These are phyloP conservation scores for Callocephalon fimbriatum DNA, from an alignment of 2,113 vertebrate genomes.

Conservation along the genomic window DNA sequence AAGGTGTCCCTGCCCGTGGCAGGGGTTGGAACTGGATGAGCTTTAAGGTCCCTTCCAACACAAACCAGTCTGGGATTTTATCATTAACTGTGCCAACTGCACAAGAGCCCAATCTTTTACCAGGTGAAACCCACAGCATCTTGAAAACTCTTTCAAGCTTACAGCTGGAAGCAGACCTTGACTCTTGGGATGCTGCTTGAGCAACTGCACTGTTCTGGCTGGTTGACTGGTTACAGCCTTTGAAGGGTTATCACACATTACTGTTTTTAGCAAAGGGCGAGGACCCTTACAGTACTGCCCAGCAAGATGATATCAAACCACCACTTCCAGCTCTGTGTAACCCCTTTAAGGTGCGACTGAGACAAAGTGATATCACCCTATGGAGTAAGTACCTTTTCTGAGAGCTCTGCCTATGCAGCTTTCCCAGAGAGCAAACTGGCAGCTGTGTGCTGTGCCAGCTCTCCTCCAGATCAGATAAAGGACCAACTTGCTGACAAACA, in stretches of 20 bases:
- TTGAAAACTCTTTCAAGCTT: neutral
- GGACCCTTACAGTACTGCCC: neutral
- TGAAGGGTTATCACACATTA: neutral
- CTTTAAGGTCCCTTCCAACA: neutral
- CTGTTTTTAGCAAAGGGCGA: neutral
- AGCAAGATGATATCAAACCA: neutral
- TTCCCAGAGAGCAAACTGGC: neutral
- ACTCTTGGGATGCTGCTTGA: neutral
- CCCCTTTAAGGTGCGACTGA: neutral
- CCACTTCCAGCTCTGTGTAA: neutral
- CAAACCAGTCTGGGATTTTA: neutral
- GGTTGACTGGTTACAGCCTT: neutral
- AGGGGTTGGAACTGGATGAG: neutral
- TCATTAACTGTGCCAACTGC: neutral
- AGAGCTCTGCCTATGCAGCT: conserved; percentile 3
- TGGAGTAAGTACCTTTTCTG: neutral
- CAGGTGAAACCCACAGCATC: neutral
- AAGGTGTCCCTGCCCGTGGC: fast-evolving
- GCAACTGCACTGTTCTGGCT: neutral
- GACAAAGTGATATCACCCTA: neutral
- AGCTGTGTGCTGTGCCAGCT: neutral
- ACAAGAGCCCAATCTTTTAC: neutral
- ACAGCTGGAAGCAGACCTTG: neutral
- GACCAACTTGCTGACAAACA: neutral
- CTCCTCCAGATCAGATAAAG: neutral